These are phyloP conservation scores for Pseudochirops cupreus DNA, from an alignment of 2,797 vertebrate genomes.

Conservation along the genomic window DNA sequence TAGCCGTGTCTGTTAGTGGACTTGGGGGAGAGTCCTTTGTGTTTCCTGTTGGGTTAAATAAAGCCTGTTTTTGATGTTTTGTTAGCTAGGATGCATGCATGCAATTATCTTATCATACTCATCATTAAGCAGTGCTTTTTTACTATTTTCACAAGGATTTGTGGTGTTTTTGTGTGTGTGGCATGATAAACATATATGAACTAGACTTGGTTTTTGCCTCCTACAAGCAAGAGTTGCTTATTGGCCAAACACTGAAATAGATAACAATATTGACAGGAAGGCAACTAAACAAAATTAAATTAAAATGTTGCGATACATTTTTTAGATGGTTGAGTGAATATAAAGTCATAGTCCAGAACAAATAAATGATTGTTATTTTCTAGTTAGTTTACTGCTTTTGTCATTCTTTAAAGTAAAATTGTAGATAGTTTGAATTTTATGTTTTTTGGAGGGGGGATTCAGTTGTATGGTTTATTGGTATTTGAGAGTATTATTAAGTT, in stretches of 20 bases:
- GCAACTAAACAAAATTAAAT: constrained; percentile 35
- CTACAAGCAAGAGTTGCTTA: constrained; percentile 21
- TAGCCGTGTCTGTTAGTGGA: too few species aligned
- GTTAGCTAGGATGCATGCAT: not conserved
- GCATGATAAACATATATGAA: constrained; percentile 18
- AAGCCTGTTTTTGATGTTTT: not conserved
- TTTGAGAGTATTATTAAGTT: too few species aligned
- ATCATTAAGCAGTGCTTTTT: not conserved
- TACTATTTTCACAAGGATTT: constrained; percentile 25
- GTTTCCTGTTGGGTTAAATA: too few species aligned
- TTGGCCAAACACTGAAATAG: constrained; percentile 43
- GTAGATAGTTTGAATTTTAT: too few species aligned
- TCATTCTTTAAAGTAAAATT: too few species aligned
- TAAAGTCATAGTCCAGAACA: too few species aligned
- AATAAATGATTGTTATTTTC: too few species aligned
- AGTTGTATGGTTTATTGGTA: too few species aligned
- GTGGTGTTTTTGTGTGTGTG: not conserved
- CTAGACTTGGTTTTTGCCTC: not conserved
- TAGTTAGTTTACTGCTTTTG: too few species aligned
- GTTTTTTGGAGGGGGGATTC: too few species aligned
- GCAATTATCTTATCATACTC: not conserved
- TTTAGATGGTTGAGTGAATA: too few species aligned
- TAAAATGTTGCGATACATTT: constrained; percentile 22
- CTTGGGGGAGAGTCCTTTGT: too few species aligned
- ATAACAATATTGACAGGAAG: constrained; percentile 29